Percentiles rank a stretch among this genome's conserved stretches.
phyloP scores from a whole-genome alignment of 2,888 invertebrate species.

The Pachymerium ferrugineum region DNA sequence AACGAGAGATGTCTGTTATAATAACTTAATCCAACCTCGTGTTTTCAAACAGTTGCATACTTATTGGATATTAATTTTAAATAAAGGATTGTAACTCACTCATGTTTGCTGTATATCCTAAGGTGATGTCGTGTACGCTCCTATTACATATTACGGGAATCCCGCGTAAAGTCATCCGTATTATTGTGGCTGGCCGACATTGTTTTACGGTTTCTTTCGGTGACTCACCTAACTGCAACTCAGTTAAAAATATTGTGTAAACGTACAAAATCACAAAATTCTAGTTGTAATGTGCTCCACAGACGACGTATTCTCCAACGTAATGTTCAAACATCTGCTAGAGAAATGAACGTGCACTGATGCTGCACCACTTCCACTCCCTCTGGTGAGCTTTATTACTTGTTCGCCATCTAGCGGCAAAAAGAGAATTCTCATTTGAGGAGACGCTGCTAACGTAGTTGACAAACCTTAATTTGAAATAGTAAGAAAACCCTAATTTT shows the following conservation, averaged over 20 bases:
- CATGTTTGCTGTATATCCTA: not conserved
- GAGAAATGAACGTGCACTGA: not conserved
- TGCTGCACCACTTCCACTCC: not conserved
- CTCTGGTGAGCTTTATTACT: not conserved
- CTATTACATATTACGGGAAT: not conserved
- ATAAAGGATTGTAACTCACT: not conserved
- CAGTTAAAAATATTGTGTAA: not conserved
- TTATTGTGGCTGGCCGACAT: not conserved
- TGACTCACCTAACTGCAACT: too few relatives aligned
- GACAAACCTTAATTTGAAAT: too few relatives aligned
- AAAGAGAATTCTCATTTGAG: not conserved
- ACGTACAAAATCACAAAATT: not conserved
- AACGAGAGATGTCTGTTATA: too few relatives aligned
- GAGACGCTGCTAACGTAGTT: too few relatives aligned
- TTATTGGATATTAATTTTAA: too few relatives aligned
- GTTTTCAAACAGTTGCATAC: too few relatives aligned
- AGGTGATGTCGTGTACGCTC: not conserved
- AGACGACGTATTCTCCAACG: not conserved
- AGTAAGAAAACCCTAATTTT: too few relatives aligned
- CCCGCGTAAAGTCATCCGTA: not conserved
- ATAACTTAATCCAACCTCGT: too few relatives aligned
- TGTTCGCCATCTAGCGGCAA: not conserved
- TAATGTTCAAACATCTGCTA: not conserved
- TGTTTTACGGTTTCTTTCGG: not conserved
- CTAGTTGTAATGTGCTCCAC: not conserved